Percentiles rank a stretch among this genome's conserved stretches.
Conservation (phyloP, 2,113 vertebrate genomes). For the Oceanites oceanicus region DNA sequence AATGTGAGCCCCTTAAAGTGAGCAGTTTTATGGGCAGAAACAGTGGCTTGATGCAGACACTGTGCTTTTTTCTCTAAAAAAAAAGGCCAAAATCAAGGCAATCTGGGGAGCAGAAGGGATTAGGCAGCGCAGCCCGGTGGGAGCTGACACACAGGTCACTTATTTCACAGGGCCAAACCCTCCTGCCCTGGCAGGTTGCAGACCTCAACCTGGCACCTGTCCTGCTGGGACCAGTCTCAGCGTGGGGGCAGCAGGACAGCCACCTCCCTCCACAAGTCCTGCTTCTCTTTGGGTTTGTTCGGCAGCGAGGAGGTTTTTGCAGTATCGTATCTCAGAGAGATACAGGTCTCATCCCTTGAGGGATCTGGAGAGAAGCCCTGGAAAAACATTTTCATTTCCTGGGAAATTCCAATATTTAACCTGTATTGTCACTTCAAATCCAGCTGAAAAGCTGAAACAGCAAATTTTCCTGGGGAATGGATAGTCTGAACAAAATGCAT, state of each 20-base stretch:
- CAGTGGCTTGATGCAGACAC: background rate
- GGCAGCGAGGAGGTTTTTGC: background rate
- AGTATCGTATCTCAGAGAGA: background rate
- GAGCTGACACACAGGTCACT: background rate
- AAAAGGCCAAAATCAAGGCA: background rate
- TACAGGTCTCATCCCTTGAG: background rate
- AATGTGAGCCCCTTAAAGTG: background rate
- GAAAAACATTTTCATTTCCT: background rate
- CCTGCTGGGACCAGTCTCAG: background rate
- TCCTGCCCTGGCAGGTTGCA: background rate
- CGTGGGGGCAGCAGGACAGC: background rate
- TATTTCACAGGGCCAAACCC: background rate
- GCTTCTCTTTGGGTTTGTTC: background rate
- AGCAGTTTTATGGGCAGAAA: background rate
- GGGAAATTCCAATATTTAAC: background rate
- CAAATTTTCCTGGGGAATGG: background rate
- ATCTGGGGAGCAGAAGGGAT: background rate
- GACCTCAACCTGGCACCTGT: background rate
- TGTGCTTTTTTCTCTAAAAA: background rate
- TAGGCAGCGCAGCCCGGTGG: rapidly evolving
- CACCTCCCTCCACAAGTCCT: background rate
- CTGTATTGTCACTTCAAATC: background rate
- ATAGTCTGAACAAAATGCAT: background rate
- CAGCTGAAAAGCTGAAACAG: background rate
- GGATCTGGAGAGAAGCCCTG: background rate